Evolutionary conservation across 92 coral and sea anemone species (phyloP).

Genomic region (Chrysogorgia sp.): DNA sequence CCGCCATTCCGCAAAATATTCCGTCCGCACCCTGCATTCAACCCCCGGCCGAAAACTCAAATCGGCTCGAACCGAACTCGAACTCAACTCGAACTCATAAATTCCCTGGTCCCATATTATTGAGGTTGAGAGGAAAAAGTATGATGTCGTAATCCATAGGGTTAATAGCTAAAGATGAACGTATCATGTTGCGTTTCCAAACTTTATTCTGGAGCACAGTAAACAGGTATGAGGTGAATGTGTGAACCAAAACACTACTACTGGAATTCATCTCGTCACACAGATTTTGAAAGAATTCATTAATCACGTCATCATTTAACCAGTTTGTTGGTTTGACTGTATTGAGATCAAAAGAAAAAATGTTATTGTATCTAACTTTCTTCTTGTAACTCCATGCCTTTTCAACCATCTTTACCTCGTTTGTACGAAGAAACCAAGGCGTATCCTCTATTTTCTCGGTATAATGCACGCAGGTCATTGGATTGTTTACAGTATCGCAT

Average conservation of each 20-base stretch:
- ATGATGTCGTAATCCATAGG: not conserved
- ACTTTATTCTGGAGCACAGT: too few relatives aligned
- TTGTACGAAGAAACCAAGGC: not conserved
- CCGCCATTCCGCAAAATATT: too few relatives aligned
- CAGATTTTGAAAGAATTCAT: not conserved
- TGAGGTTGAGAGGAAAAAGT: slow-evolving; percentile 25
- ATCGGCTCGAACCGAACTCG: slow-evolving; percentile 17
- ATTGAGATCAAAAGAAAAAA: not conserved
- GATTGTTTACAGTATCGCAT: too few relatives aligned
- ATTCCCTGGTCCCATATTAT: too few relatives aligned
- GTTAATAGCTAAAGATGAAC: too few relatives aligned
- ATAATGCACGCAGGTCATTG: too few relatives aligned
- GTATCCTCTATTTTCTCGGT: not conserved
- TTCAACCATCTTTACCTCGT: not conserved
- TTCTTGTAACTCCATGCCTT: slow-evolving; percentile 11
- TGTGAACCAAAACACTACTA: not conserved
- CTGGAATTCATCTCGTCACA: not conserved
- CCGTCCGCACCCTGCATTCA: too few relatives aligned
- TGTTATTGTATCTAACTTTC: not conserved
- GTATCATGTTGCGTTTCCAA: too few relatives aligned
- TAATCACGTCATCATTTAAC: slow-evolving; percentile 1
- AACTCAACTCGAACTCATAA: too few relatives aligned
- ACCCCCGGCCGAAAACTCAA: too few relatives aligned
- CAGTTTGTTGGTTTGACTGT: too few relatives aligned
- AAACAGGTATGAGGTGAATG: slow-evolving; percentile 14